phyloP scores from a whole-genome alignment of 2,113 vertebrate species.

The Cephalophus harveyi region DNA sequence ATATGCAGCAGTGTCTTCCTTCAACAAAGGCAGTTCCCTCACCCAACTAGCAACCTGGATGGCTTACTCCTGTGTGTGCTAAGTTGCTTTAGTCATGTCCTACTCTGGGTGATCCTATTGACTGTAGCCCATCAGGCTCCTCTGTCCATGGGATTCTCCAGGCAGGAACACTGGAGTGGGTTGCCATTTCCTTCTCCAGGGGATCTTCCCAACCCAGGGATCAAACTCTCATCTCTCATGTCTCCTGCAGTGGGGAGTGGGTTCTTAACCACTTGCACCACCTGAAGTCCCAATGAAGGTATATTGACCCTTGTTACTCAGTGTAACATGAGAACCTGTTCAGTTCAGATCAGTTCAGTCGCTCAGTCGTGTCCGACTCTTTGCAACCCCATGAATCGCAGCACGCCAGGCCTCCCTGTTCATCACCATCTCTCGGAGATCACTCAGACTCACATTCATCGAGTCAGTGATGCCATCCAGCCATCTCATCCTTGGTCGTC shows the following conservation, averaged over 20 bases:
- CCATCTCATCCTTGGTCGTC: too few species aligned
- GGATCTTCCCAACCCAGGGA: neutral
- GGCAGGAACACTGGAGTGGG: neutral
- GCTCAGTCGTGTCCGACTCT: too few species aligned
- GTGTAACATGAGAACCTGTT: neutral
- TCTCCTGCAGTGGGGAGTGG: neutral
- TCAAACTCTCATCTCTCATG: neutral
- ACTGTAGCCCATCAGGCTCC: neutral
- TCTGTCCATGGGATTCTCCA: neutral
- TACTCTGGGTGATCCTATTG: neutral
- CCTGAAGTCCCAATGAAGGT: neutral
- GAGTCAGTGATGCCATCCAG: too few species aligned
- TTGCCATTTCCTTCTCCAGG: neutral
- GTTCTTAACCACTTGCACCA: neutral
- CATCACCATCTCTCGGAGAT: too few species aligned
- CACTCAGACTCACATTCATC: too few species aligned
- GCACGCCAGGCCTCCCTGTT: too few species aligned
- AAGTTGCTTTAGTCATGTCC: neutral
- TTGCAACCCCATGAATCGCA: too few species aligned
- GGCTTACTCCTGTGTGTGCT: neutral
- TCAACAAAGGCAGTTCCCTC: neutral
- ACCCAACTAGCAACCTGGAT: neutral
- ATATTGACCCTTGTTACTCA: neutral
- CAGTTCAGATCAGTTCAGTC: too few species aligned
- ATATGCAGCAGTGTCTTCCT: neutral